Conservation (phyloP, 1,140 invertebrate genomes). For the Drosophila pseudoananassae region DNA sequence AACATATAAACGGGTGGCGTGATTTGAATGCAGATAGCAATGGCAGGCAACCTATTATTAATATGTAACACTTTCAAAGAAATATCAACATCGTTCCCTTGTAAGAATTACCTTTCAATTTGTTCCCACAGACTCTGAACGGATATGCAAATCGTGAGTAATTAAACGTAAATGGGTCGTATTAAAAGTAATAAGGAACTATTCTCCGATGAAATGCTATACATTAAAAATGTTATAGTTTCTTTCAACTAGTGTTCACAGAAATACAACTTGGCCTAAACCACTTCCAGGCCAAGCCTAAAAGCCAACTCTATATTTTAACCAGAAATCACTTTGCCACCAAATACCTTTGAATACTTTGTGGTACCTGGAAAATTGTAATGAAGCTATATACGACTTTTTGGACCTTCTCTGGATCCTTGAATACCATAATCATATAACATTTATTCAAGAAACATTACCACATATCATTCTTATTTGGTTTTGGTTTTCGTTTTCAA, state of each 20-base stretch:
- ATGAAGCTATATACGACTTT: slow-evolving; percentile 7
- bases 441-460: slow-evolving; percentile 64
- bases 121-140: background rate
- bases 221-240: too few relatives aligned
- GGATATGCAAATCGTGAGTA: background rate
- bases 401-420: slow-evolving; percentile 15
- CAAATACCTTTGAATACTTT: slow-evolving; percentile 37
- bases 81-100: background rate
- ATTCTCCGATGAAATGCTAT: background rate
- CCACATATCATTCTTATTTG: slow-evolving; percentile 43
- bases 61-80: background rate
- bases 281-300: slow-evolving; percentile 14
- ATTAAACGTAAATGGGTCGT: background rate
- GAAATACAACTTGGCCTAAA: too few relatives aligned
- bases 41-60: background rate
- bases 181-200: background rate
- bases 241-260: too few relatives aligned
- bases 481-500: slow-evolving; percentile 30
- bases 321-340: accelerated
- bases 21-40: background rate
- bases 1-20: slow-evolving; percentile 4
- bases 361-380: background rate
- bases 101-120: too few relatives aligned
- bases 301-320: slow-evolving; percentile 38
- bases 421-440: slow-evolving; percentile 50